Conservation (phyloP, 2,113 vertebrate genomes). For the Campylorhamphus procurvoides region DNA sequence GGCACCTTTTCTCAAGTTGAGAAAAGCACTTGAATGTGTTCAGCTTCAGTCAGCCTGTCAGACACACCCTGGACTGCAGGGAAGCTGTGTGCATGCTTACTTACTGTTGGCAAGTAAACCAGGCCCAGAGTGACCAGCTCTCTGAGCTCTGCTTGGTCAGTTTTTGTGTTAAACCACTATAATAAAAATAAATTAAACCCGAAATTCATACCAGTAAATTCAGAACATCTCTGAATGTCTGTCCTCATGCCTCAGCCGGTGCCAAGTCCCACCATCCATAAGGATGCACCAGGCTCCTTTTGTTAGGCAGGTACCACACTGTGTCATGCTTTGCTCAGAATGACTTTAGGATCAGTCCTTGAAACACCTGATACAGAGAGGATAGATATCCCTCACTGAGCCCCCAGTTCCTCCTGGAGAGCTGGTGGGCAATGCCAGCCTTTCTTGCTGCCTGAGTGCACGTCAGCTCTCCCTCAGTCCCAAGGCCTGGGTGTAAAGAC, state of each 20-base stretch:
- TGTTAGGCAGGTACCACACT: neutral
- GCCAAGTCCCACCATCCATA: neutral
- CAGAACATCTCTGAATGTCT: neutral
- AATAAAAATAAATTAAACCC: constrained; percentile 15
- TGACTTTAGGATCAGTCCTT: neutral
- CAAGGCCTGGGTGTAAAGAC: neutral
- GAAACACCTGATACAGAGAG: neutral
- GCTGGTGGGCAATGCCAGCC: neutral
- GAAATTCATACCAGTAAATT: neutral
- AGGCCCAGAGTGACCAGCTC: constrained; percentile 37
- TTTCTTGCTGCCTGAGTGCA: neutral
- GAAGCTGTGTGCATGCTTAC: neutral
- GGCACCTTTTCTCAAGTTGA: neutral
- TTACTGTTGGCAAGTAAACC: neutral
- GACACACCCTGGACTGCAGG: neutral
- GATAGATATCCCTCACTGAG: neutral
- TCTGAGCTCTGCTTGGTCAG: neutral
- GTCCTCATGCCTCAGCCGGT: neutral
- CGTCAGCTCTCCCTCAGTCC: neutral
- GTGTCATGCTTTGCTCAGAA: neutral
- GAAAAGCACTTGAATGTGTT: constrained; percentile 18
- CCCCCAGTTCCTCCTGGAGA: neutral
- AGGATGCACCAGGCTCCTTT: neutral
- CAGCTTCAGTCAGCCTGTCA: neutral
- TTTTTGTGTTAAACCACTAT: neutral